Evolutionary conservation across 2,113 vertebrate genomes (phyloP).

Genomic region (Prunella himalayana): DNA sequence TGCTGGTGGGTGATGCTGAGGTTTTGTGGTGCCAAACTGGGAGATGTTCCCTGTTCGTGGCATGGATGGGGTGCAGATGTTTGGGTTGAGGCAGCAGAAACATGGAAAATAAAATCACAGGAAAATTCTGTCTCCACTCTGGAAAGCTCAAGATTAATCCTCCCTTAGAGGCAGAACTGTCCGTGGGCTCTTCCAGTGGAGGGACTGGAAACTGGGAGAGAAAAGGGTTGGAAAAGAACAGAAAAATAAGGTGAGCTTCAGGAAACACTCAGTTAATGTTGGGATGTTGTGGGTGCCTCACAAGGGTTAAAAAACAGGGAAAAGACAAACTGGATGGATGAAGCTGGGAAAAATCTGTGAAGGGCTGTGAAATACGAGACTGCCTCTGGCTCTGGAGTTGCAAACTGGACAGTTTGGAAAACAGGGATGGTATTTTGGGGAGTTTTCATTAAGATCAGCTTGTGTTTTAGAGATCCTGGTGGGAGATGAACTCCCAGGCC

Average conservation of each 20-base stretch:
- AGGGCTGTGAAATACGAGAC: not conserved
- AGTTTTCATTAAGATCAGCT: not conserved
- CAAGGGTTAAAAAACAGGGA: not conserved
- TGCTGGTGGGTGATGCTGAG: not conserved
- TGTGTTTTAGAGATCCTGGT: not conserved
- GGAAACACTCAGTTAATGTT: fast-evolving
- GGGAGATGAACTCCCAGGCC: not conserved
- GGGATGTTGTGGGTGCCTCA: not conserved
- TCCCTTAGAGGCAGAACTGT: not conserved
- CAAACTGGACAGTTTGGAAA: not conserved
- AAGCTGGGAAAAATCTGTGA: not conserved
- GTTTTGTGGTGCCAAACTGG: not conserved
- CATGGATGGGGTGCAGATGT: fast-evolving
- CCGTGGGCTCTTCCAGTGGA: not conserved
- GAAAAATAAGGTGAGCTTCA: not conserved
- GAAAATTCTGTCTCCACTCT: not conserved
- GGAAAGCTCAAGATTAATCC: not conserved
- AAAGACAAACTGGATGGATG: not conserved
- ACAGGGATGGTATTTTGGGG: not conserved
- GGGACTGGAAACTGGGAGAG: fast-evolving
- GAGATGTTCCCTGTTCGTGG: not conserved
- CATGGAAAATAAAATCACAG: not conserved
- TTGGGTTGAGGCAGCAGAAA: not conserved
- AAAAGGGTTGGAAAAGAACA: not conserved
- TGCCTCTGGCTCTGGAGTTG: not conserved